phyloP scores from a whole-genome alignment of 2,888 invertebrate species.

The Monoplex corrugatus region DNA sequence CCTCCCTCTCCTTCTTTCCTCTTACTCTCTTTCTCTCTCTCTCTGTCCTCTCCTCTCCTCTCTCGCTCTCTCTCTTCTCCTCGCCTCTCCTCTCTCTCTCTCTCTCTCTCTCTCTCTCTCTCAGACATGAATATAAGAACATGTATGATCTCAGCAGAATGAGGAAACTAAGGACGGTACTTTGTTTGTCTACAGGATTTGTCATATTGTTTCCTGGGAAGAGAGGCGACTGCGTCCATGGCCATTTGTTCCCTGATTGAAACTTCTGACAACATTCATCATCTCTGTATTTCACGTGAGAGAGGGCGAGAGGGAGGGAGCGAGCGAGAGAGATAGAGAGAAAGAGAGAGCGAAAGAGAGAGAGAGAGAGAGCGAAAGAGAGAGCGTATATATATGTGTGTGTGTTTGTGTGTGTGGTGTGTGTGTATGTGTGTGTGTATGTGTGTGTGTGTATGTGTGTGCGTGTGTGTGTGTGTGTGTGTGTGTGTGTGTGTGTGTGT shows the following conservation, averaged over 20 bases:
- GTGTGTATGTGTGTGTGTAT: not conserved
- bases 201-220: conserved; percentile 15
- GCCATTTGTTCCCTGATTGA: not conserved
- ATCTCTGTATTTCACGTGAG: conserved; percentile 1
- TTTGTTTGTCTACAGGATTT: not conserved
- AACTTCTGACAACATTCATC: not conserved
- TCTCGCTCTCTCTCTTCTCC: too few species aligned
- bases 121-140: too few species aligned
- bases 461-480: not conserved
- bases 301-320: too few species aligned
- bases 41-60: too few species aligned
- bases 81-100: too few species aligned
- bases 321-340: not conserved
- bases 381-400: not conserved
- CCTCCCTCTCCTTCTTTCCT: too few species aligned
- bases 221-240: not conserved
- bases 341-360: not conserved
- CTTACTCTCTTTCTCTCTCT: too few species aligned
- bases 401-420: not conserved
- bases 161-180: too few species aligned
- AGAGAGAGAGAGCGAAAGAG: too few species aligned
- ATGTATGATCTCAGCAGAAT: too few species aligned
- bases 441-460: conserved; percentile 11
- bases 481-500: not conserved
- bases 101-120: too few species aligned